A percentile compares a stretch with the other conserved stretches of the same genome.
phyloP scores from a whole-genome alignment of 2,888 invertebrate species.

The Leptura quadrifasciata region DNA sequence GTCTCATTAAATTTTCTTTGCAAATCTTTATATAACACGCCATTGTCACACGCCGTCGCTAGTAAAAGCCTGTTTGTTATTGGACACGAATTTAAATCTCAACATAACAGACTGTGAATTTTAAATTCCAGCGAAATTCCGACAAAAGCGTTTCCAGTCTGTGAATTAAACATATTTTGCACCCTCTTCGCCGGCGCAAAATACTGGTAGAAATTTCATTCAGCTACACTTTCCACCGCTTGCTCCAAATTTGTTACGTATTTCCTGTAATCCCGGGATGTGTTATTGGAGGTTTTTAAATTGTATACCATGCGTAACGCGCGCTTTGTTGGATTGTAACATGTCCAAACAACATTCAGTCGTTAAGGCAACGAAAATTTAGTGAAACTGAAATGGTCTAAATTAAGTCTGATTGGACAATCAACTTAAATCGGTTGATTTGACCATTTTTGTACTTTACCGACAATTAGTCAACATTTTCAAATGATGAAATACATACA shows the following conservation, averaged over 20 bases:
- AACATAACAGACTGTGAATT: constrained; percentile 5
- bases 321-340: background rate
- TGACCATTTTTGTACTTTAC: too few species aligned
- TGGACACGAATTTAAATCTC: constrained; percentile 2
- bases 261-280: background rate
- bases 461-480: too few species aligned
- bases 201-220: background rate
- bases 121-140: constrained; percentile 20
- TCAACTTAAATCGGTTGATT: too few species aligned
- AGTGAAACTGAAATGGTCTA: too few species aligned
- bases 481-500: too few species aligned
- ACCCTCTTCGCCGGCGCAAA: constrained; percentile 10
- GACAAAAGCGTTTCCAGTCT: constrained; percentile 13
- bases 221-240: constrained; percentile 8
- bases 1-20: too few species aligned
- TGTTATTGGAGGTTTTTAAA: background rate
- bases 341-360: background rate
- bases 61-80: background rate
- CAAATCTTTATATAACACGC: too few species aligned
- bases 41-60: background rate
- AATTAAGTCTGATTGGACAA: too few species aligned
- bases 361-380: too few species aligned
- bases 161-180: constrained; percentile 20
- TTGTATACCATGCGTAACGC: background rate
- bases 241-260: background rate